Conservation (phyloP, 2,888 invertebrate genomes). For the Galerucella calmariensis region DNA sequence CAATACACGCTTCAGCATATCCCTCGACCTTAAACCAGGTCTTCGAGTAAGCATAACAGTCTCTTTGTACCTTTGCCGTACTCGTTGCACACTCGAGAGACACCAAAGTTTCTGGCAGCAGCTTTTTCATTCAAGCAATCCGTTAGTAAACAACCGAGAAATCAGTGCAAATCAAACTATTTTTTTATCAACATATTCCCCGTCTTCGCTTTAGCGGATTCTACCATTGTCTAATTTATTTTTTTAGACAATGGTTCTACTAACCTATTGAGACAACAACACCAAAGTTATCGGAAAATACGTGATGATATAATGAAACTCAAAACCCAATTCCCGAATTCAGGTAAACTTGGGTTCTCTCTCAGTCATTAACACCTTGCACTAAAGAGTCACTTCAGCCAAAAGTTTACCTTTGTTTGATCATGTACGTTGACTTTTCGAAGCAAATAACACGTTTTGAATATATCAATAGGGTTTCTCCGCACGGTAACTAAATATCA, state of each 20-base stretch:
- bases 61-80: too few relatives aligned
- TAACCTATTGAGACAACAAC: neutral
- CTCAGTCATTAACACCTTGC: constrained; percentile 9
- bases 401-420: constrained; percentile 29
- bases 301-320: constrained; percentile 25
- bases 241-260: neutral
- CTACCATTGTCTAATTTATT: too few relatives aligned
- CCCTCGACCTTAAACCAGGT: too few relatives aligned
- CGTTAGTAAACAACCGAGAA: too few relatives aligned
- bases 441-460: constrained; percentile 19
- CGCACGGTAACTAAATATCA: constrained; percentile 23
- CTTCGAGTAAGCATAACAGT: too few relatives aligned
- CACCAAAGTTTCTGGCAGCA: too few relatives aligned
- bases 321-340: neutral
- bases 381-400: neutral
- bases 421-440: constrained; percentile 21
- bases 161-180: too few relatives aligned
- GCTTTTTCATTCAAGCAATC: too few relatives aligned
- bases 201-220: too few relatives aligned
- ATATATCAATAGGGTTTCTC: constrained; percentile 19
- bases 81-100: too few relatives aligned
- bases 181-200: too few relatives aligned
- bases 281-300: constrained; percentile 1
- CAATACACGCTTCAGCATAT: too few relatives aligned
- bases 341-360: constrained; percentile 19